Evolutionary conservation across 2,888 invertebrate species (phyloP).

Genomic region (Amiota mariae): DNA sequence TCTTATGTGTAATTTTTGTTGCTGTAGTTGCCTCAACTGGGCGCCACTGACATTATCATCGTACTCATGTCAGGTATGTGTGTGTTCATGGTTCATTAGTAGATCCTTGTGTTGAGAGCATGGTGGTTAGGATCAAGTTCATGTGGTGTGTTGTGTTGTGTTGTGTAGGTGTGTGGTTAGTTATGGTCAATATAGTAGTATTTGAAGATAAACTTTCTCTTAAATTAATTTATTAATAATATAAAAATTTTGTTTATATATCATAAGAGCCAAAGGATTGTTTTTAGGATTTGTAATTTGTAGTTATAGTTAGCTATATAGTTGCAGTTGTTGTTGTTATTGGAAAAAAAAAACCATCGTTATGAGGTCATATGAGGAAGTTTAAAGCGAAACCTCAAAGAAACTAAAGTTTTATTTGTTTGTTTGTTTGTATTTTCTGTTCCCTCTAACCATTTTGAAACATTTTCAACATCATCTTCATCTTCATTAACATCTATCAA

Average conservation of each 20-base stretch:
- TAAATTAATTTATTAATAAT: neutral
- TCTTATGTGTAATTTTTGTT: constrained; percentile 2
- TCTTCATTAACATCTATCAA: too few relatives aligned
- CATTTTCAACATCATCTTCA: constrained; percentile 34
- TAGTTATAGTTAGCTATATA: constrained; percentile 38
- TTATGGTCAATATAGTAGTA: neutral
- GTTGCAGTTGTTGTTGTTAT: constrained; percentile 42
- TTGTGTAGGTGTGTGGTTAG: constrained; percentile 2
- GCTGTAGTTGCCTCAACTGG: constrained; percentile 25
- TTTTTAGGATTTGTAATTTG: constrained; percentile 1
- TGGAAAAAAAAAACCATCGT: constrained; percentile 38
- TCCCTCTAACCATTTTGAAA: constrained; percentile 40
- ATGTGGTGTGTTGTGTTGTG: constrained; percentile 18
- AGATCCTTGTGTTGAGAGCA: too few relatives aligned
- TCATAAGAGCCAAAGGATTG: constrained; percentile 28
- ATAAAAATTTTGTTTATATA: constrained; percentile 21
- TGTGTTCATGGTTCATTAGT: too few relatives aligned
- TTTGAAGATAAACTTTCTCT: constrained; percentile 15
- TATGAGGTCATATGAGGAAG: constrained; percentile 14
- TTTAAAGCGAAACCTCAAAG: constrained; percentile 13
- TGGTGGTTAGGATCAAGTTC: neutral
- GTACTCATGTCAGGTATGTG: too few relatives aligned
- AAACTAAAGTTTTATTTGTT: constrained; percentile 31
- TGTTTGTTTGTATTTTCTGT: constrained; percentile 33
- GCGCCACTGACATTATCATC: constrained; percentile 17